Conservation (phyloP, 2,888 invertebrate genomes). For the Hecatera dysodea region DNA sequence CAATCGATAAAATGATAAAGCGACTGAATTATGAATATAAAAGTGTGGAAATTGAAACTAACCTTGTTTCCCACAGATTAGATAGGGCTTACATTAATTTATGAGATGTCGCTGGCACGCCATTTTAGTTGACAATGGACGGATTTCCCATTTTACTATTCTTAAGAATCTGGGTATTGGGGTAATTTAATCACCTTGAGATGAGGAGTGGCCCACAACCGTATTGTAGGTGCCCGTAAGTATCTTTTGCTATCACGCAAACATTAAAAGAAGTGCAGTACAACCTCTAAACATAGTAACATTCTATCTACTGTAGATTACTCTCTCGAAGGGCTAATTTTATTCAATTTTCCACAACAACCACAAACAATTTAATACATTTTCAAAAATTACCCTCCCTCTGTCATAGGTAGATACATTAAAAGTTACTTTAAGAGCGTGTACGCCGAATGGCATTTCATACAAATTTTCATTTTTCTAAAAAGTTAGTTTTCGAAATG, state of each 20-base stretch:
- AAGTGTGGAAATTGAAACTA: constrained; percentile 20
- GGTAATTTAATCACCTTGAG: constrained; percentile 1
- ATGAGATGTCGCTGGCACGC: constrained; percentile 31
- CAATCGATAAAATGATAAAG: constrained; percentile 1
- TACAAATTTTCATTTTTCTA: no score
- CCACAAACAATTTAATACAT: no score
- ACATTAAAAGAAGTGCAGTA: background rate
- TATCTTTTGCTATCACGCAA: constrained; percentile 29
- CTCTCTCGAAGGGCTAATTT: no score
- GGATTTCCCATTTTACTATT: constrained; percentile 26
- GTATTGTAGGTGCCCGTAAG: background rate
- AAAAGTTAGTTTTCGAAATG: no score
- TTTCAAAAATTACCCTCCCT: no score
- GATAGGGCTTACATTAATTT: constrained; percentile 20
- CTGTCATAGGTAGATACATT: no score
- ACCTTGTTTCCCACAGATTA: constrained; percentile 28
- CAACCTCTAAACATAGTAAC: background rate
- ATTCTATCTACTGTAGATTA: background rate
- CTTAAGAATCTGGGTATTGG: constrained; percentile 18
- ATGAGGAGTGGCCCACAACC: constrained; percentile 1
- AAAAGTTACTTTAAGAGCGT: no score
- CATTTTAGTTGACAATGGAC: constrained; percentile 22
- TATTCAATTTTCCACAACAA: no score
- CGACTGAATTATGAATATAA: constrained; percentile 15
- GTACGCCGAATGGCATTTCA: no score